Base-by-base conservation (phyloP, 2,888 invertebrate species). In the Cephus pulcher region DNA sequence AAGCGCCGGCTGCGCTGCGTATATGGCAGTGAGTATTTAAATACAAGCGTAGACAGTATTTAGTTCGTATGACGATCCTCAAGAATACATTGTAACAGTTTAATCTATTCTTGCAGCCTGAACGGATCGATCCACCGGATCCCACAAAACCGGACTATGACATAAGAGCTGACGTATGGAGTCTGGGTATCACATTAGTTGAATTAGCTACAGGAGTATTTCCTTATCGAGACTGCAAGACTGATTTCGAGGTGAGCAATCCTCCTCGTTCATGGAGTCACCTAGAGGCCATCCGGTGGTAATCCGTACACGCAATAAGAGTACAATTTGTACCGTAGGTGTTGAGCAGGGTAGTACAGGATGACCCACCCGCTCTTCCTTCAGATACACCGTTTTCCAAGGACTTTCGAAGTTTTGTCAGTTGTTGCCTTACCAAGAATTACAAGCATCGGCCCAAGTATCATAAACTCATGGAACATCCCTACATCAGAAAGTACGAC, bases 91-190 rank as follows among this genome's bases (percentile, higher is more conserved):
- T 40, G 4, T 15, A 6, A 73, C 33, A 40, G 4, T 78, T 71
- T 56, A 69, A 74, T 40, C 11, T 69, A 35, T 71, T 82, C 89
- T 92, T 12, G 34, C 88, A 98, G 98, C 99, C 99, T 76, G 99
- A 99, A 93, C 94, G 99, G 87, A 99, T 99, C 92, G 98, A 98
- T 92, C 97, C 97, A 73, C 97, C 97, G 34, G 96, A 97, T 92
- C 98, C 98, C 34, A 95, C 95, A 81, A 95, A 97, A 90, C 98
- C 98, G 77, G 98, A 98, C 92, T 99, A 99, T 92, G 99, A 99
- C 93, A 98, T 99, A 90, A 95, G 99, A 86, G 99, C 99, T 33
- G 99, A 99, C 93, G 99, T 99, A 76, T 99, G 99, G 99, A 98
- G 98, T 84, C 93, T 99, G 85, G 99, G 99, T 85, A 98, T 98